A percentile compares a stretch with the other conserved stretches of the same genome.
phyloP scores from a whole-genome alignment of 92 coral and sea anemone genomes.

The Actinernus sp. region DNA sequence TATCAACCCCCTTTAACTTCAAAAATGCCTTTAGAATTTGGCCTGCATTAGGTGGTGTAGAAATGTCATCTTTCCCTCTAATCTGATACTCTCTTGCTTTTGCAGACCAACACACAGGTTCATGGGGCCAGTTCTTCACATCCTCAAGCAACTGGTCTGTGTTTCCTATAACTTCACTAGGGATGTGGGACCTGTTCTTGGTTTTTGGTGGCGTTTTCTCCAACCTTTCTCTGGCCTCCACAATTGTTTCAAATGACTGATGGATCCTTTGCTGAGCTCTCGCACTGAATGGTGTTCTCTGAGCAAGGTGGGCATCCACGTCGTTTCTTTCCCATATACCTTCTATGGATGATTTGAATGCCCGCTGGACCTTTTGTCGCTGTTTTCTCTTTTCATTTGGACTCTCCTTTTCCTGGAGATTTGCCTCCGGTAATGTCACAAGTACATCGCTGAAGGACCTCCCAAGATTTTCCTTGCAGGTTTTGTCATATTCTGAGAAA shows the following conservation, averaged over 20 bases:
- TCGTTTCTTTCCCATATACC: constrained; percentile 19
- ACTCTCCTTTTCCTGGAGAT: constrained; percentile 31
- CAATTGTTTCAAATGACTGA: constrained; percentile 20
- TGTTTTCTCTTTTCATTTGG: constrained; percentile 25
- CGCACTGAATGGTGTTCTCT: constrained; percentile 12
- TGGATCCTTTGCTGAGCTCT: constrained; percentile 16
- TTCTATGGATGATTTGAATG: constrained; percentile 36
- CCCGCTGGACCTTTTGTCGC: constrained; percentile 1
- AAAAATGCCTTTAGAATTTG: too few species aligned
- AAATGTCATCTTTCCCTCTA: constrained; percentile 8
- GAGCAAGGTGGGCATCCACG: constrained; percentile 25
- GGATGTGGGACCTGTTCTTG: too few species aligned
- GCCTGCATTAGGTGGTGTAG: constrained; percentile 33
- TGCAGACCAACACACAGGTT: constrained; percentile 35
- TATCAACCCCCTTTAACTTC: too few species aligned
- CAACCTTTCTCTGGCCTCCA: constrained; percentile 19
- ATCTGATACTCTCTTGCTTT: constrained; percentile 18
- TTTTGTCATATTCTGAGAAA: constrained; percentile 10
- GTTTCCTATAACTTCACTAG: too few species aligned
- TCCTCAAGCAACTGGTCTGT: constrained; percentile 32
- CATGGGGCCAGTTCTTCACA: constrained; percentile 24
- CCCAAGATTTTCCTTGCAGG: constrained; percentile 39
- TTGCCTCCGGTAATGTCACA: too few species aligned
- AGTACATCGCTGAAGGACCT: too few species aligned
- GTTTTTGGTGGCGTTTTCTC: constrained; percentile 17